Conservation (phyloP, 2,888 invertebrate species). For the Antheraea yamamai region DNA sequence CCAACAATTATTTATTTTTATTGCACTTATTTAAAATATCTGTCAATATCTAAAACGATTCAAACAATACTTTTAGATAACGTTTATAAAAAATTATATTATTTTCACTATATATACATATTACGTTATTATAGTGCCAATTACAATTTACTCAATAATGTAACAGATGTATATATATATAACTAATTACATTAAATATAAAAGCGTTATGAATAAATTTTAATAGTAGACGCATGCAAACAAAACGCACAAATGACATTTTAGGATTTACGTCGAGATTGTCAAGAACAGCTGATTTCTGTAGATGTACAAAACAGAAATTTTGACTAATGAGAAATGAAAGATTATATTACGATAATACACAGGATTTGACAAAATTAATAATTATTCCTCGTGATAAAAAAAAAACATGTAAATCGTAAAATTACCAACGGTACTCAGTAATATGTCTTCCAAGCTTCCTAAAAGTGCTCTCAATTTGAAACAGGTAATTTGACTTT, state of each 20-base stretch:
- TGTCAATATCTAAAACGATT: no score
- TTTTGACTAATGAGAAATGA: not conserved
- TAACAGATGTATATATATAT: no score
- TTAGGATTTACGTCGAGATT: not conserved
- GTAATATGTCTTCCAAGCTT: slow-evolving; percentile 62
- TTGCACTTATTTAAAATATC: no score
- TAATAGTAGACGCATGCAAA: not conserved
- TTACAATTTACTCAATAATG: no score
- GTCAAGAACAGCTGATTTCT: slow-evolving; percentile 18
- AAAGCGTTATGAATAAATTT: no score
- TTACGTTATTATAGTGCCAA: no score
- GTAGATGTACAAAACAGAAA: not conserved
- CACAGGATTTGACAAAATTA: not conserved
- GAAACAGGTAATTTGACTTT: slow-evolving; percentile 79
- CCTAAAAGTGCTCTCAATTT: slow-evolving; percentile 78
- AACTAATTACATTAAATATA: no score
- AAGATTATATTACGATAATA: not conserved
- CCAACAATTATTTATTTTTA: no score
- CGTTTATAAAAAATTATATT: no score
- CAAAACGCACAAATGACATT: not conserved
- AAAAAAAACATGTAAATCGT: not conserved
- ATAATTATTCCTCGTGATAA: not conserved
- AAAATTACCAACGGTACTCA: not conserved
- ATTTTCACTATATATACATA: no score
- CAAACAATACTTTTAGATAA: no score